Conservation (phyloP, 2,888 invertebrate genomes). For the Sinotaia quadrata region DNA sequence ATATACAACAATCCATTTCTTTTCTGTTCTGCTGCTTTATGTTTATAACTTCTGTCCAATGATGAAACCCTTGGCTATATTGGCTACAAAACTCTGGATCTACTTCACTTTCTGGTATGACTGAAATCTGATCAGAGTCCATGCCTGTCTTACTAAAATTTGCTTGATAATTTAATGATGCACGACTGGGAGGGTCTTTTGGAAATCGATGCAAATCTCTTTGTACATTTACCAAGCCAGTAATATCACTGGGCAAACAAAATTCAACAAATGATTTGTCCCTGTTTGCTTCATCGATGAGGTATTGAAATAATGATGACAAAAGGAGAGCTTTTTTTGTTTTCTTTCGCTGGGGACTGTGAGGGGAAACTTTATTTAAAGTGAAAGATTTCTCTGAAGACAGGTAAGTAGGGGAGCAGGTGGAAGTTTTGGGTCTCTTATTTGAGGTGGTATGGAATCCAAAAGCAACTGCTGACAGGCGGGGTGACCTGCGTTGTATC, state of each 20-base stretch:
- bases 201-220: not conserved
- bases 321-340: conserved; percentile 44
- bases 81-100: not conserved
- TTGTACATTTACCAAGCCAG: too few species aligned
- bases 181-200: not conserved
- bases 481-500: conserved; percentile 39
- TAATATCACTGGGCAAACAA: conserved; percentile 39
- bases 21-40: too few species aligned
- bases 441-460: not conserved
- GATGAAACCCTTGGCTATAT: too few species aligned
- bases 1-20: too few species aligned
- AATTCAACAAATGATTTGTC: conserved; percentile 42
- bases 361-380: too few species aligned
- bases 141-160: not conserved
- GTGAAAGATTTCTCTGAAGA: too few species aligned
- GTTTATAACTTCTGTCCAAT: too few species aligned
- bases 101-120: conserved; percentile 23
- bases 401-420: not conserved
- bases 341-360: conserved; percentile 13
- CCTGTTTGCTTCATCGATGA: conserved; percentile 56
- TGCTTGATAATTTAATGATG: not conserved
- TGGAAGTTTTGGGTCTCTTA: not conserved
- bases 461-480: conserved; percentile 28
- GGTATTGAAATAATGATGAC: conserved; percentile 57
- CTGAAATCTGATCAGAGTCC: not conserved